Conservation (phyloP, 1,140 invertebrate genomes). For the Tetramorium parvispinum region DNA sequence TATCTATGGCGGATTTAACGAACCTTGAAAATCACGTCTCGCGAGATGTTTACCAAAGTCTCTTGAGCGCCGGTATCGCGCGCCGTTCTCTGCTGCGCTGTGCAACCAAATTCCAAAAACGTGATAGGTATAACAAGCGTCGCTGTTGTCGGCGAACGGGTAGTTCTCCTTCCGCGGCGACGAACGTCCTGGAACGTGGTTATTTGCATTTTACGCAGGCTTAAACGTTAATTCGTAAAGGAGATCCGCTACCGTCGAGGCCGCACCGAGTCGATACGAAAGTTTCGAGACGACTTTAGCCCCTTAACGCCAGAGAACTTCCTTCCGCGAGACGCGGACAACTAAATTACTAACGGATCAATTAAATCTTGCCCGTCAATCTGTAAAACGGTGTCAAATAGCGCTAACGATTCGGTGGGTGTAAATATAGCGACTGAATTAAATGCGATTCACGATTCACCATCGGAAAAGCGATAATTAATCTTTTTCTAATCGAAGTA, state of each 20-base stretch:
- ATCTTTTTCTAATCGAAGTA: background rate
- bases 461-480: slow-evolving; percentile 11
- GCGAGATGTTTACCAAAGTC: slow-evolving; percentile 75
- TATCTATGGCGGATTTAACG: slow-evolving; percentile 77
- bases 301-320: slow-evolving; percentile 36
- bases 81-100: background rate
- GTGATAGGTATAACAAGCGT: slow-evolving; percentile 52
- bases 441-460: background rate
- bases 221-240: slow-evolving; percentile 57
- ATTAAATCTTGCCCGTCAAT: slow-evolving; percentile 50
- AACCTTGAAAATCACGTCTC: slow-evolving; percentile 80
- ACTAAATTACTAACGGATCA: slow-evolving; percentile 48
- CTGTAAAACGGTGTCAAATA: slow-evolving; percentile 21
- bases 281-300: slow-evolving; percentile 54
- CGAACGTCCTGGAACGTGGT: background rate
- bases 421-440: slow-evolving; percentile 28
- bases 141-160: too few species aligned
- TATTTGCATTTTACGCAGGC: slow-evolving; percentile 59
- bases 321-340: slow-evolving; percentile 22
- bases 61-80: slow-evolving; percentile 1
- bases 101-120: slow-evolving; percentile 52
- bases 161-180: background rate
- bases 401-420: background rate
- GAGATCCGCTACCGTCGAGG: slow-evolving; percentile 27
- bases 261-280: slow-evolving; percentile 46